Percentiles rank a stretch among this genome's conserved stretches.
phyloP scores from a whole-genome alignment of 2,888 invertebrate species.

The Acleris cristana region DNA sequence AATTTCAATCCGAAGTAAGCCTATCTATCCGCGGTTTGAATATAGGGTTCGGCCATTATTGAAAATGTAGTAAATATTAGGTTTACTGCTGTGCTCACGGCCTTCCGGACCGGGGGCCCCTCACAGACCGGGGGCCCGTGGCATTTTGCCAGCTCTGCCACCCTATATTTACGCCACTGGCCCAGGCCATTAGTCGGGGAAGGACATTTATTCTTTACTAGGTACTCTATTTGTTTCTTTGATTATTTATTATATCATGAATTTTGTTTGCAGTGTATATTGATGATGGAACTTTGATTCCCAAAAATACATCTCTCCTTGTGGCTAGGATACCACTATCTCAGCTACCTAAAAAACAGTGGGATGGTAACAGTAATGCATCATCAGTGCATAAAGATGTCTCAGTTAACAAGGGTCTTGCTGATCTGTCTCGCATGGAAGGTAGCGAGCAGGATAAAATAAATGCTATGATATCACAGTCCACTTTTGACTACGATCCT shows the following conservation, averaged over 20 bases:
- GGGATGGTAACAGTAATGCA: constrained; percentile 85
- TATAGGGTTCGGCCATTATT: too few relatives aligned
- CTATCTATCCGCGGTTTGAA: too few relatives aligned
- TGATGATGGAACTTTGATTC: constrained; percentile 95
- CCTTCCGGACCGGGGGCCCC: too few relatives aligned
- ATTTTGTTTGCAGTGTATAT: constrained; percentile 88
- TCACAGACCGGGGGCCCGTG: too few relatives aligned
- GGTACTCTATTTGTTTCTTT: neutral
- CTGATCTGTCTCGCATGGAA: constrained; percentile 94
- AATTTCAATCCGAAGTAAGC: too few relatives aligned
- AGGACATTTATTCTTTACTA: neutral
- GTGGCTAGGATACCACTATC: constrained; percentile 96
- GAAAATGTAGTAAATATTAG: too few relatives aligned
- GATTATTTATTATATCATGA: neutral
- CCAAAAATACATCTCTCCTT: constrained; percentile 98
- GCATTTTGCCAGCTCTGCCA: too few relatives aligned
- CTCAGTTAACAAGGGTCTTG: constrained; percentile 86
- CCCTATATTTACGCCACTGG: too few relatives aligned
- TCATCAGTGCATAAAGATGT: constrained; percentile 75
- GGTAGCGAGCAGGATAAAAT: constrained; percentile 99
- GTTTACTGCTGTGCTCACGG: too few relatives aligned
- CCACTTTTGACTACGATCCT: constrained; percentile 98
- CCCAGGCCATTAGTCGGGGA: too few relatives aligned
- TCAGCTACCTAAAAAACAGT: constrained; percentile 89
- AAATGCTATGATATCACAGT: constrained; percentile 98